Conservation (phyloP, 2,113 vertebrate genomes). For the Petrocephalus microphthalmus region DNA sequence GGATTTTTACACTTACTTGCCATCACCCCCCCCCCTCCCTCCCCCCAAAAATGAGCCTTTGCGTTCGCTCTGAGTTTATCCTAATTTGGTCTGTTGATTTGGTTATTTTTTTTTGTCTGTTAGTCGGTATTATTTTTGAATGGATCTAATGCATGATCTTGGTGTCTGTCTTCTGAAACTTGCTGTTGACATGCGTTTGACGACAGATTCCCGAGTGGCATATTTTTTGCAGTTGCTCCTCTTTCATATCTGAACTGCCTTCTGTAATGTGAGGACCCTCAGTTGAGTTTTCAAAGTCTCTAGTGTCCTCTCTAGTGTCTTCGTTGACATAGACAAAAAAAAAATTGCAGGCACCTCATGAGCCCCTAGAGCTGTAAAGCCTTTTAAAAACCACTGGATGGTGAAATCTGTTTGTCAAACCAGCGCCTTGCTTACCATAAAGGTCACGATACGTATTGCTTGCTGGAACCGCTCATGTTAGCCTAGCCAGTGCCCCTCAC, state of each 20-base stretch:
- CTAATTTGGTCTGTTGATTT: slow-evolving; percentile 29
- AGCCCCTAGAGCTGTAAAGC: not conserved
- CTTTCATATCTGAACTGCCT: not conserved
- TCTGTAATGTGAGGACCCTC: not conserved
- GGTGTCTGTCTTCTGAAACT: slow-evolving; percentile 46
- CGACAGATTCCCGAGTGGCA: slow-evolving; percentile 45
- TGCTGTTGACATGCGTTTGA: slow-evolving; percentile 38
- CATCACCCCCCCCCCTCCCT: slow-evolving; percentile 63
- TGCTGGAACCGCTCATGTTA: not conserved
- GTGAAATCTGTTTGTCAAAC: slow-evolving; percentile 14
- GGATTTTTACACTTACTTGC: slow-evolving; percentile 56
- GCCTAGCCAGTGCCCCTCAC: not conserved
- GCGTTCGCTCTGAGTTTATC: slow-evolving; percentile 44
- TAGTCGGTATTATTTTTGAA: slow-evolving; percentile 54
- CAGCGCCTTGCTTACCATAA: not conserved
- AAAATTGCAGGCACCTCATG: not conserved
- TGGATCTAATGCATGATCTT: slow-evolving; percentile 63
- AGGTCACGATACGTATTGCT: not conserved
- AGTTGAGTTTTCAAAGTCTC: not conserved
- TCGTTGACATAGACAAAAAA: not conserved
- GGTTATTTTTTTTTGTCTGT: slow-evolving; percentile 47
- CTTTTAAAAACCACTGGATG: not conserved
- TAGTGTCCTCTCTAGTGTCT: not conserved
- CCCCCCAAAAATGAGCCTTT: slow-evolving; percentile 52
- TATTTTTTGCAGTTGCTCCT: slow-evolving; percentile 46